Conservation (phyloP, 2,888 invertebrate species). For the Torymus texanus region DNA sequence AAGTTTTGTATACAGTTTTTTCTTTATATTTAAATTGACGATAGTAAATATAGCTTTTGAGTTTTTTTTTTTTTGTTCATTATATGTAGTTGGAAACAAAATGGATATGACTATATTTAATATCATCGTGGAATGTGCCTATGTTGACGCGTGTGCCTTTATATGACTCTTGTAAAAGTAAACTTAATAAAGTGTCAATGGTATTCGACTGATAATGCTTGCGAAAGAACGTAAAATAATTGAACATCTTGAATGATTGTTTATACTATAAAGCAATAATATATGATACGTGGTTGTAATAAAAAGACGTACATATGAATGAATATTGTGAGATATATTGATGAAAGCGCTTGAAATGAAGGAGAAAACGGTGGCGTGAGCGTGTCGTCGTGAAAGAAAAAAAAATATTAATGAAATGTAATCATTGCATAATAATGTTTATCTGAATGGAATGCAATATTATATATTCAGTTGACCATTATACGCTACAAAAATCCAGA, state of each 20-base stretch:
- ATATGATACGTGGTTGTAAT: conserved; percentile 18
- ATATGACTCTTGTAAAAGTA: conserved; percentile 55
- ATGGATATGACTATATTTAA: conserved; percentile 59
- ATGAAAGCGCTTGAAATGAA: conserved; percentile 41
- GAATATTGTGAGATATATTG: conserved; percentile 9
- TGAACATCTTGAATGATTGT: conserved; percentile 55
- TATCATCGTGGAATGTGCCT: conserved; percentile 62
- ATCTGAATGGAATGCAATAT: conserved; percentile 37
- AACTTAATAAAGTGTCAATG: conserved; percentile 60
- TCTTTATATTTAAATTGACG: conserved; percentile 10
- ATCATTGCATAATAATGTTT: conserved; percentile 45
- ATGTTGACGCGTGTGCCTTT: conserved; percentile 63
- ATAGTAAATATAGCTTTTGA: conserved; percentile 20
- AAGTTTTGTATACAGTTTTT: conserved; percentile 3
- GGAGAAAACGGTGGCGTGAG: conserved; percentile 14
- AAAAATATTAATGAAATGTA: background rate
- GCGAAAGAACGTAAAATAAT: conserved; percentile 68
- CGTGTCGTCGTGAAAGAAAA: conserved; percentile 18
- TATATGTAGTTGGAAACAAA: background rate
- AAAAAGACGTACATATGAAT: conserved; percentile 25
- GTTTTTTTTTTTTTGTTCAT: conserved; percentile 1
- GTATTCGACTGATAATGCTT: conserved; percentile 72
- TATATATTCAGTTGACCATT: conserved; percentile 32
- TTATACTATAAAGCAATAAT: conserved; percentile 40
- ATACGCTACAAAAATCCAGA: conserved; percentile 13